Evolutionary conservation across 2,888 invertebrate species (phyloP), one percentile per base, ranked within the genome.

Genomic region (Vandiemenella viatica): DNA sequence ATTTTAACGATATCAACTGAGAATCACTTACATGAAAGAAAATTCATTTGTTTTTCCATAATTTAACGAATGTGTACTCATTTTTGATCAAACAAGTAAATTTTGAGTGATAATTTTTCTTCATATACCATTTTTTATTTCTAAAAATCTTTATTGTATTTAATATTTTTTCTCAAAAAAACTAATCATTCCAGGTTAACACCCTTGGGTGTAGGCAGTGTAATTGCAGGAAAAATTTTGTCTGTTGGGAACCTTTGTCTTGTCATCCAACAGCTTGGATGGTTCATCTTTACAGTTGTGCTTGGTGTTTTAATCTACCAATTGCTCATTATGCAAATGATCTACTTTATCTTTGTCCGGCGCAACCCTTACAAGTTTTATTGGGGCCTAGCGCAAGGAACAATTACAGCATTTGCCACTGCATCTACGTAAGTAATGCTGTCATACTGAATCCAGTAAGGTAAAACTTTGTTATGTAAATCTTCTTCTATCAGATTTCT

Each of bases 311-410:
- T 83, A 58, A 70, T 90, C 58, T 89, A 90, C 67, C 90, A 89
- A 64, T 72, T 89, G 53, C 68, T 89, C 48, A 76, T 90, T 60
- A 80, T 90, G 76, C 90, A 90, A 65, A 65, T 83, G 45, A 77
- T 91, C 61, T 91, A 89, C 69, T 80, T 87, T 66, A 61, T 82
- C 51, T 74, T 90, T 63, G 72, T 87, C 49, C 73, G 81, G 59
- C 80, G 80, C 67, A 91, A 91, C 66, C 90, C 91, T 5, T 88
- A 81, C 71, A 81, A 80, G 64, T 90, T 86, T 71, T 88, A 90
- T 69, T 77, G 79, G 69, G 80, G 83, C 50, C 73, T 89, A 55
- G 77, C 84, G 44, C 83, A 87, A 61, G 84, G 88, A 45, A 81
- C 85, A 67, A 74, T 90, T 52, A 90, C 89, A 46, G 90, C 89